Evolutionary conservation across 2,888 invertebrate species (phyloP), one percentile per base, ranked within the genome.

Genomic region (Brachyptera risi): DNA sequence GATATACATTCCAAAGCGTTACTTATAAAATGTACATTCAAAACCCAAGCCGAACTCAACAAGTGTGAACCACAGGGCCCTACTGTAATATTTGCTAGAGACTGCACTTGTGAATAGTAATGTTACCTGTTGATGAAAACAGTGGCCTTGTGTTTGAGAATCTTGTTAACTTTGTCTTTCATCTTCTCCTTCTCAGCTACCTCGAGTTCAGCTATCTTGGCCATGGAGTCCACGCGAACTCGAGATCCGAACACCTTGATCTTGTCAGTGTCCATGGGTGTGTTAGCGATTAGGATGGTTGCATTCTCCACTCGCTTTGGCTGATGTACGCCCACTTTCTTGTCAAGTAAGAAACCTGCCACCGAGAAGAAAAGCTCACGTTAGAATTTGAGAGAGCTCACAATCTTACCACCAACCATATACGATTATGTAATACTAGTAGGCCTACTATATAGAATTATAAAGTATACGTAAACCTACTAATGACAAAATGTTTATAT

Each of bases 221-320:
- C 87, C 85, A 93, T 87, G 0, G 93, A 93, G 74, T 93, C 92
- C 0, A 92, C 93, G 71, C 92, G 88, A 67, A 93, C 96, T 66
- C 94, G 88, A 42, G 96, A 96, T 47, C 98, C 98, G 77, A 99
- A 99, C 21, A 99, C 88, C 81, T 99, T 98, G 68, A 99, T 96
- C 79, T 99, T 99, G 73, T 99, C 99, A 0, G 97, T 95, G 78
- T 99, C 99, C 99, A 99, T 99, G 0, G 99, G 96, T 9, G 99
- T 99, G 75, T 99, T 99, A 11, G 98, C 98, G 70, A 99, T 94
- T 23, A 99, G 83, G 72, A 99, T 97, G 72, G 87, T 90, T 1
- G 97, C 97, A 72, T 99, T 96, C 72, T 96, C 94, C 67, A 99
- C 80, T 68, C 87, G 83, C 73, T 96, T 94, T 0, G 99, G 99